Evolutionary conservation across 2,888 invertebrate species (phyloP).

Genomic region (Apamea crenata): DNA sequence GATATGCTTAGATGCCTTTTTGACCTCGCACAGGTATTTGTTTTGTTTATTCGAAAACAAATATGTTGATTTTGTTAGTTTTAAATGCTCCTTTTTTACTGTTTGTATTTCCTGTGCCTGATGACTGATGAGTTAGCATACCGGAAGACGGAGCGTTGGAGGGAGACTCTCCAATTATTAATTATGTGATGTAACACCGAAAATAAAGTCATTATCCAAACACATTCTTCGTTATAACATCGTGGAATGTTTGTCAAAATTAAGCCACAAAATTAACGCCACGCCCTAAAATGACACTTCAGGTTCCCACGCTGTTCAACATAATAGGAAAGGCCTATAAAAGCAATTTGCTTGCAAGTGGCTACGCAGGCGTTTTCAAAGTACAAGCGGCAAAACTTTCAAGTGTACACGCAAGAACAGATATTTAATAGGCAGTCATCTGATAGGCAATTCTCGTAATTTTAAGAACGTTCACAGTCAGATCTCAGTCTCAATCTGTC

Average conservation of each 20-base stretch:
- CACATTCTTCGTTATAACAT: slow-evolving; percentile 19
- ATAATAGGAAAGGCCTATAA: slow-evolving; percentile 63
- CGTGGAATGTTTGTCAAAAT: slow-evolving; percentile 53
- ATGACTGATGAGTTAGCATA: neutral
- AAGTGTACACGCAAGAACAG: neutral
- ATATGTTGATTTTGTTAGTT: no score
- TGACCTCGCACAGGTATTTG: neutral
- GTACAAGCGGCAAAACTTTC: slow-evolving; percentile 33
- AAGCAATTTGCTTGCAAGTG: slow-evolving; percentile 63
- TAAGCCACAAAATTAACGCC: slow-evolving; percentile 53
- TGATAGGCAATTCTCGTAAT: neutral
- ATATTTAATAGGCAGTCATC: no score
- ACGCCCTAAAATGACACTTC: slow-evolving; percentile 62
- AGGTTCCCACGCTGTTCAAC: slow-evolving; percentile 49
- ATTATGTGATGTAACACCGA: neutral
- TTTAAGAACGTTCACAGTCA: neutral
- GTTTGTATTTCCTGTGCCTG: no score
- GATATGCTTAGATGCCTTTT: neutral
- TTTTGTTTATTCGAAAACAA: no score
- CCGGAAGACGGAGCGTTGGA: neutral
- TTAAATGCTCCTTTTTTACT: neutral
- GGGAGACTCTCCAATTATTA: no score
- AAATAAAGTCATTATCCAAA: slow-evolving; percentile 1
- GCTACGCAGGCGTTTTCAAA: slow-evolving; percentile 42
- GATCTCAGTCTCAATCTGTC: neutral